Evolutionary conservation across 2,888 invertebrate genomes (phyloP).

Genomic region (Drosophila prostipennis): DNA sequence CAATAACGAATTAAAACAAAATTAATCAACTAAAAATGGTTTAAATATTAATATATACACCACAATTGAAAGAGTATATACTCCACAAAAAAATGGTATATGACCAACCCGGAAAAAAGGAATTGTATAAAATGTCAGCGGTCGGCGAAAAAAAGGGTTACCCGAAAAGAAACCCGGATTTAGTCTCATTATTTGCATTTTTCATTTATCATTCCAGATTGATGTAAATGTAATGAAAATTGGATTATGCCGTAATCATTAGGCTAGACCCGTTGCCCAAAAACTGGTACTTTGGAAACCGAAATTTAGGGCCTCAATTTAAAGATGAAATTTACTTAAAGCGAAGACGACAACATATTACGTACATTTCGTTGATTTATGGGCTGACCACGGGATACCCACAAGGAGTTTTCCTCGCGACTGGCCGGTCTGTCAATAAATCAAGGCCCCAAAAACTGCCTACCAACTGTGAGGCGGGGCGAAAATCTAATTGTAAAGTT

Average conservation of each 20-base stretch:
- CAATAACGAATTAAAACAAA: not conserved
- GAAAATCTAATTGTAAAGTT: slow-evolving; percentile 76
- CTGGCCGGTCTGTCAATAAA: slow-evolving; percentile 63
- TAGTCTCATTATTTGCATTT: slow-evolving; percentile 72
- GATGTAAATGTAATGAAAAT: slow-evolving; percentile 76
- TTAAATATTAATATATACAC: not conserved
- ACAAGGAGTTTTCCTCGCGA: slow-evolving; percentile 37
- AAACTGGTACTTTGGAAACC: slow-evolving; percentile 7
- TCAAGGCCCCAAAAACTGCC: slow-evolving; percentile 46
- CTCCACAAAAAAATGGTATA: slow-evolving; percentile 25
- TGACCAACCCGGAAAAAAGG: slow-evolving; percentile 31
- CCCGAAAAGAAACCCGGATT: slow-evolving; percentile 17
- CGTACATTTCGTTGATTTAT: slow-evolving; percentile 68
- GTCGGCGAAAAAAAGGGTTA: slow-evolving; percentile 56
- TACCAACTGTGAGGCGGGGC: slow-evolving; percentile 27
- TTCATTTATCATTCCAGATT: slow-evolving; percentile 75
- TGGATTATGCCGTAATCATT: slow-evolving; percentile 75
- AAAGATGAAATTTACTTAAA: slow-evolving; percentile 34
- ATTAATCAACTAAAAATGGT: not conserved
- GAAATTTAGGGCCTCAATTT: slow-evolving; percentile 15
- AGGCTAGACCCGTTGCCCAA: slow-evolving; percentile 40
- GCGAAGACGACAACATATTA: slow-evolving; percentile 56
- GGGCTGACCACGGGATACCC: slow-evolving; percentile 31
- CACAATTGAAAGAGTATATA: not conserved
- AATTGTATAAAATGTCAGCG: slow-evolving; percentile 46